Base-by-base conservation (phyloP, 2,888 invertebrate species). In the Mesorhabditis spiculigera region DNA sequence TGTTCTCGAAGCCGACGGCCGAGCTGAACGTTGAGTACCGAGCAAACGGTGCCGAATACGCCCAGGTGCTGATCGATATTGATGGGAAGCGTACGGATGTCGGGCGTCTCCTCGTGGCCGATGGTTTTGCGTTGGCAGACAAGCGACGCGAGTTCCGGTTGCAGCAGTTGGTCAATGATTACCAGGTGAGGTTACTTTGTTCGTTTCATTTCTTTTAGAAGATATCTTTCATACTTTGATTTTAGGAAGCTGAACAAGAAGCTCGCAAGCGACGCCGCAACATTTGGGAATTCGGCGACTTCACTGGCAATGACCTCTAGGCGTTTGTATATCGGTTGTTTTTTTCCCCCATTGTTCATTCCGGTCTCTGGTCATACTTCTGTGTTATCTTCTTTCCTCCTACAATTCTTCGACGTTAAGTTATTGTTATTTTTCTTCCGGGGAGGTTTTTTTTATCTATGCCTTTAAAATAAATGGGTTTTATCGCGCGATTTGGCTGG, bases 201-300 rank as follows among this genome's bases (percentile, higher is more conserved):
- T 16, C 62, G 41, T 50, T n/a, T 10, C 58, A n/a, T 5, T 44
- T 67, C 43, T 66, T 74, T 67, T 73, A 88, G 75, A 79, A 88
- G 69, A 71, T 81, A 3, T 86, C 87, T 28, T 28, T 28, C 28
- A 28, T 28, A 28, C 28, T 28, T 28, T 28, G 28, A 58, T 89
- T 88, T 81, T 77, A 71, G 69, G 85, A 86, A 58, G 87, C 88
- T 5, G 88, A 89, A 76, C 86, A 88, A 43, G 82, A 83, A 58
- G 89, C 89, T 45, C 87, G 88, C 73, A 73, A 73, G 45, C 85
- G 86, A 45, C 93, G 94, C 87, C 90, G 91, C 82, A 93, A 92
- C 87, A 91, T 98, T 84, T 98, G 97, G 97, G 92, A 93, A 86
- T 97, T 97, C 87, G 98, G 98, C n/a, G 98, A 99, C 88, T 94